A percentile compares a stretch with the other conserved stretches of the same genome.
Evolutionary conservation across 1,140 invertebrate species (phyloP).

Genomic region (Aleiodes sp.): DNA sequence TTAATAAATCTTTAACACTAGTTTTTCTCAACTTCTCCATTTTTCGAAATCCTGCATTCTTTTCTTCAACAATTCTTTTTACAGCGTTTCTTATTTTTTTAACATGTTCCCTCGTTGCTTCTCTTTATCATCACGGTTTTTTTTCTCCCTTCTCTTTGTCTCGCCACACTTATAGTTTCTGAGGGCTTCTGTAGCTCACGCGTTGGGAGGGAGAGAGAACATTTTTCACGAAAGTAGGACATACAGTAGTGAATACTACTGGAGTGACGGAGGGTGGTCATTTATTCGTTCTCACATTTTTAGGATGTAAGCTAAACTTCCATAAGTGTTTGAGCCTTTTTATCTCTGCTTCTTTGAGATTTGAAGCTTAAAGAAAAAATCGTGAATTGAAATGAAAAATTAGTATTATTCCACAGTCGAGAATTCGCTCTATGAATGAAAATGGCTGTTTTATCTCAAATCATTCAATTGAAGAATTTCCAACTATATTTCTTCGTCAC

Average conservation of each 20-base stretch:
- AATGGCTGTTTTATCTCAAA: no score
- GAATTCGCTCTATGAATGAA: no score
- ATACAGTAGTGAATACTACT: background rate
- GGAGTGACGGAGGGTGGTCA: slow-evolving; percentile 6
- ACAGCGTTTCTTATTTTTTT: background rate
- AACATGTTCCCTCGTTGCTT: background rate
- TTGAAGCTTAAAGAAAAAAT: no score
- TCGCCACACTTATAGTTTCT: slow-evolving; percentile 1
- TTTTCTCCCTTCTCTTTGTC: background rate
- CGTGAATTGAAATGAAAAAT: no score
- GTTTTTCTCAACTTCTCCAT: no score
- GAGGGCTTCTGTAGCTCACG: slow-evolving; percentile 9
- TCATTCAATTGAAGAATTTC: no score
- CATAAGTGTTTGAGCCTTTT: background rate
- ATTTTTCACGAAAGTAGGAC: slow-evolving; percentile 19
- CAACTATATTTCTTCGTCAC: no score
- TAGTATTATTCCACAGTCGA: no score
- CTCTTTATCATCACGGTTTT: slow-evolving; percentile 7
- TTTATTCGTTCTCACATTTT: slow-evolving; percentile 29
- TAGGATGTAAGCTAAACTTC: slow-evolving; percentile 2
- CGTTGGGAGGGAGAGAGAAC: background rate
- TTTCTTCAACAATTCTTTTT: slow-evolving; percentile 12
- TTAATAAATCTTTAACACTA: no score
- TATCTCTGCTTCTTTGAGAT: no score
- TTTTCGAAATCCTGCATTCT: background rate